Base-by-base conservation (phyloP, 2,113 vertebrate genomes). In the Sturnira hondurensis region DNA sequence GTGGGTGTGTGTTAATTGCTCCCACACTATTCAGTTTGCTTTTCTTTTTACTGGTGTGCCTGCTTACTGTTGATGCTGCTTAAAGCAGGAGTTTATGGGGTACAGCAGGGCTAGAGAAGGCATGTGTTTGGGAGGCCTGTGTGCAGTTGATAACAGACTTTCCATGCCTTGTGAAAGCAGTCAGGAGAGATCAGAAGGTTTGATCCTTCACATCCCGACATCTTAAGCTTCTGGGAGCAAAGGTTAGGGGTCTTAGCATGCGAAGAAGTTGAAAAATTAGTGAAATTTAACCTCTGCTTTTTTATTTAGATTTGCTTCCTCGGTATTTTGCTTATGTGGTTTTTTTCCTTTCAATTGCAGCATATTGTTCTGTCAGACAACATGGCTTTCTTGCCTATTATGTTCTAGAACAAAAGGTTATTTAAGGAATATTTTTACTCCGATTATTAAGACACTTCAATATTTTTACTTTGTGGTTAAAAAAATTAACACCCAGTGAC, bases 271-370 rank as follows among this genome's bases (percentile, higher is more conserved):
- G 95, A 95, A 94, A 97, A 97, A 86, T 94, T 77, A 1, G 88
- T 73, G 94, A 97, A 98, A 98, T 97, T 96, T 96, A 97, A 97
- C 95, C 93, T 98, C 13, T 95, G 97, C 95, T 61, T 92, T 63
- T 95, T 67, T 97, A 85, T 58, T 85, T 96, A 54, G 50, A 45
- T 93, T 91, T 89, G 63, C 74, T 95, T 96, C 68, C n/a, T 95
- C 24, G 11, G 0, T 90, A 54, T 50, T 56, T 68, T 96, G 67
- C 45, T 85, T 82, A 52, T 2, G 56, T 24, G 33, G 4, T 89
- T 96, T 92, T 70, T 96, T 89, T 93, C 52, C 74, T 96, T 33
- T 68, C 84, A 86, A 50, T 88, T 89, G 47, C 9, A 86, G 33
- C 43, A 33, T 92, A 24, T 67, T 96, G 93, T 87, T 76, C 31